phyloP scores from a whole-genome alignment of 2,797 vertebrate species.

The Megaceryle alcyon region DNA sequence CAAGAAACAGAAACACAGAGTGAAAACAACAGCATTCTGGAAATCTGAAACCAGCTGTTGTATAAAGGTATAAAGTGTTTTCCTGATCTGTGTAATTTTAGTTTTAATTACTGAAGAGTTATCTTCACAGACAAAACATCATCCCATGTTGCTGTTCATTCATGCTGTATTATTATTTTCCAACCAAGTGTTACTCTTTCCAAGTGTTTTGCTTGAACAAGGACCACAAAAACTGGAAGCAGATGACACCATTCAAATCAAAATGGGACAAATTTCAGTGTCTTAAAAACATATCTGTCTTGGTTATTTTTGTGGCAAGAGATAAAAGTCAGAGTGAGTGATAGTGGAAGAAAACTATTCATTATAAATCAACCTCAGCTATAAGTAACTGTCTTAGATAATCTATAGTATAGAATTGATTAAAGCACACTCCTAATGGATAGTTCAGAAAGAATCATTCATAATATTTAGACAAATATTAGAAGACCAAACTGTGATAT shows the following conservation, averaged over 20 bases:
- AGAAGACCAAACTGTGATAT: conserved; percentile 77
- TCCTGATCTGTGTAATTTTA: neutral
- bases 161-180: neutral
- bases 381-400: neutral
- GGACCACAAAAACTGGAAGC: neutral
- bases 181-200: neutral
- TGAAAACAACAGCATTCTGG: neutral
- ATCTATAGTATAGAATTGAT: neutral
- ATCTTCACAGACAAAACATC: neutral
- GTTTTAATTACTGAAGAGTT: neutral
- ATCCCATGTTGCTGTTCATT: neutral
- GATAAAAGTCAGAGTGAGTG: neutral
- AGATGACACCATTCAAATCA: neutral
- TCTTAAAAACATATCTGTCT: neutral
- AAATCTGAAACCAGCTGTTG: neutral
- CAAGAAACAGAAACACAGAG: conserved; percentile 66
- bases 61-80: neutral
- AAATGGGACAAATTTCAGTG: neutral
- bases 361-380: neutral
- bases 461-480: neutral
- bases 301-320: neutral
- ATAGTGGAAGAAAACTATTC: neutral
- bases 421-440: neutral
- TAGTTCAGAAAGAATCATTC: neutral
- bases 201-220: neutral